Evolutionary conservation across 2,797 vertebrate genomes (phyloP), one percentile per base, ranked within the genome.

Genomic region (Paramormyrops hopkinsi): DNA sequence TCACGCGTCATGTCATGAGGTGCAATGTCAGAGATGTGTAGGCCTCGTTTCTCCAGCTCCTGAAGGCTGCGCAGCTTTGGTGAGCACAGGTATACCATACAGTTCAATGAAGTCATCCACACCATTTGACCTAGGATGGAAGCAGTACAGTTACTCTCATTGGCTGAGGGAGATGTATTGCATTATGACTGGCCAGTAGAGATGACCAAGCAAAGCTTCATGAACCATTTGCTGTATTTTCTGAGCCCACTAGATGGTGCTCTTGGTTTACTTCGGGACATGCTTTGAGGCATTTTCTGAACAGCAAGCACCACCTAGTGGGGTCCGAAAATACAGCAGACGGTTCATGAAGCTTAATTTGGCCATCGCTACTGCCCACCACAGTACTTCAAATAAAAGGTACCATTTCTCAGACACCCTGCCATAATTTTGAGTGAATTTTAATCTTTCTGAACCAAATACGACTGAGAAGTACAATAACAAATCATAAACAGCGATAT

Each of bases 1-100:
- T 96, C 96, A 22, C 96, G 93, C 3, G 95, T 96, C 37, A 88
- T 90, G 33, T 97, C 96, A 0, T 96, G 95, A 88, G 92, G 94
- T 37, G 95, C 96, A 0, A 96, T 94, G 91, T 97, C 95, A 0
- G 95, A 93, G 73, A 97, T 94, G 76, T 97, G 93, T 90, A 96
- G 95, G 17, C 94, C 95, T 0, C 90, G 86, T 14, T 96, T 93
- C 90, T 96, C 94, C 41, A 96, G 91, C 85, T 97, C 96, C 12
- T 93, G 91, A 29, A 97, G 94, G 91, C 93, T 97, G 48, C 95
- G 94, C 3, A 96, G 92, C 89, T 96, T 97, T 0, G 95, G 95
- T 1, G 95, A 97, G 90, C 95, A 96, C 85, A 97, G 89, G 93
- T 95, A 95, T 6, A 95, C 44, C 95, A 96, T 95, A 87, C 93